These are phyloP conservation scores for Arrhamphus sclerolepis DNA, from an alignment of 2,797 vertebrate species.

Conservation along the genomic window DNA sequence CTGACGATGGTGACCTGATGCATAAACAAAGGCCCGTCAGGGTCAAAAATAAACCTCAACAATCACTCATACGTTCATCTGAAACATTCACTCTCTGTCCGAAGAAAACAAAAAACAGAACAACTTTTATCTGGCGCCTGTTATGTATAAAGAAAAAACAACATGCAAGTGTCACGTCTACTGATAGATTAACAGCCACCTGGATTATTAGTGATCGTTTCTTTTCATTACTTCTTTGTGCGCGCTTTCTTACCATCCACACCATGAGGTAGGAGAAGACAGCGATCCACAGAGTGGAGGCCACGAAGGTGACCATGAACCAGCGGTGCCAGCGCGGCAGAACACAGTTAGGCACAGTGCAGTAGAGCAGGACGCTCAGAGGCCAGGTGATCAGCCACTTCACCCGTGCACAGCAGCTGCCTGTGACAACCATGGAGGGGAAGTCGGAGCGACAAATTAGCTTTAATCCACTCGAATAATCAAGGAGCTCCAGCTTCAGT, in stretches of 20 bases:
- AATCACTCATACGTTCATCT: too few species aligned
- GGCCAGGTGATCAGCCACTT: slow-evolving; percentile 85
- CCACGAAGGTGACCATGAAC: slow-evolving; percentile 84
- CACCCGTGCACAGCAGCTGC: slow-evolving; percentile 65
- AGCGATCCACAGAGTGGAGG: slow-evolving; percentile 85
- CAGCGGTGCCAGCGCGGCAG: slow-evolving; percentile 84
- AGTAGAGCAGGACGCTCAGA: slow-evolving; percentile 81
- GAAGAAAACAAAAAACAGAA: too few species aligned
- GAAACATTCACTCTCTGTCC: too few species aligned
- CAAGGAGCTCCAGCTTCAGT: too few species aligned
- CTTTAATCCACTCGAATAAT: too few species aligned
- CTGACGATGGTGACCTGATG: slow-evolving; percentile 84
- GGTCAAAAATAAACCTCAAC: not conserved
- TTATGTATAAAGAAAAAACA: too few species aligned
- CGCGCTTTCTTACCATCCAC: slow-evolving; percentile 82
- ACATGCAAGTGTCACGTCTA: too few species aligned
- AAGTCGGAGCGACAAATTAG: not conserved
- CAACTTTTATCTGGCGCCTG: too few species aligned
- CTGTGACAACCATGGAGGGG: slow-evolving; percentile 42
- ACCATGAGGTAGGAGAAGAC: slow-evolving; percentile 88
- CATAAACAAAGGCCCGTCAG: slow-evolving; percentile 8
- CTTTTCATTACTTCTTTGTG: too few species aligned
- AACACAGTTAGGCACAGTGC: slow-evolving; percentile 83
- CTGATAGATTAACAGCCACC: too few species aligned
- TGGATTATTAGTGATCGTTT: not conserved